A percentile compares a stretch with the other conserved stretches of the same genome.
phyloP scores from a whole-genome alignment of 2,888 invertebrate genomes.

The Callinectes sapidus region DNA sequence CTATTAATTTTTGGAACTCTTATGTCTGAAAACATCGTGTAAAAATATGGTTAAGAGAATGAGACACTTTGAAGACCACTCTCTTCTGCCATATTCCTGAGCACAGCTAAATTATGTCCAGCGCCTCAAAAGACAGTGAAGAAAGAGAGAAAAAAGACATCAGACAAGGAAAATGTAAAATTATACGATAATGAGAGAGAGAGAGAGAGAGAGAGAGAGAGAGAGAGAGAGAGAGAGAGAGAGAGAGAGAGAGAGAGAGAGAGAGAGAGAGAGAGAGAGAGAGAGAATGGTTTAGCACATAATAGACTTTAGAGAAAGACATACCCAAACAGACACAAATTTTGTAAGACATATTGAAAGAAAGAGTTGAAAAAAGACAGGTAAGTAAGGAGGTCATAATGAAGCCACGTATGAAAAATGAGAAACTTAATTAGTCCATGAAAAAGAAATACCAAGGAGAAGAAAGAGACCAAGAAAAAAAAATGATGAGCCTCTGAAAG shows the following conservation, averaged over 20 bases:
- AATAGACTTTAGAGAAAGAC: not conserved
- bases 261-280: not conserved
- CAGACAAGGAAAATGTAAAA: not conserved
- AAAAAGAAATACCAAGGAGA: not conserved
- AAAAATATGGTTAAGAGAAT: too few species aligned
- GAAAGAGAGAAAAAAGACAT: not conserved
- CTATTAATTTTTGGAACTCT: too few species aligned
- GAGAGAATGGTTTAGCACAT: not conserved
- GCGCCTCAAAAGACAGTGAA: not conserved
- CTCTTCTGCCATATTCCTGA: too few species aligned
- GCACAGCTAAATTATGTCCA: not conserved
- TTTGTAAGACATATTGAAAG: not conserved
- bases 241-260: not conserved
- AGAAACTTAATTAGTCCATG: conserved; percentile 1
- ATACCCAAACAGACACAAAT: not conserved
- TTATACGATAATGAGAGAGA: not conserved
- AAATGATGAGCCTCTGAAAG: not conserved
- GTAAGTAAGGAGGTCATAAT: not conserved
- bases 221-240: conserved; percentile 27
- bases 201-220: conserved; percentile 18
- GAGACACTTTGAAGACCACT: too few species aligned
- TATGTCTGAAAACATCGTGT: too few species aligned
- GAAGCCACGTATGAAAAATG: conserved; percentile 27
- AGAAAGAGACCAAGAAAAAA: not conserved
- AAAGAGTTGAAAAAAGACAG: not conserved